Evolutionary conservation across 2,797 vertebrate species (phyloP), one percentile per base, ranked within the genome.

Genomic region (Acrossocheilus wenchowensis): DNA sequence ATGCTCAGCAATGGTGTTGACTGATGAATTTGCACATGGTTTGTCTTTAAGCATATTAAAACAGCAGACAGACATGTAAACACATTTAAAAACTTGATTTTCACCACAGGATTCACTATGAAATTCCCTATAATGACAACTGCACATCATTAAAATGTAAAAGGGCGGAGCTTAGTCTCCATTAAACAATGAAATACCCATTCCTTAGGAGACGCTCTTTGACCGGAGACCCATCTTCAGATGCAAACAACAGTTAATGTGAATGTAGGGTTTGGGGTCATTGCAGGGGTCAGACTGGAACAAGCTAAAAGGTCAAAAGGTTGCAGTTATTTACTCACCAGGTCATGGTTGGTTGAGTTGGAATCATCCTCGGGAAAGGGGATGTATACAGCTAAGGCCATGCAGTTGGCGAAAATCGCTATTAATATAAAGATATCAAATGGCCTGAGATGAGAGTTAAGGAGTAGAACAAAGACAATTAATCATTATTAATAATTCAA

Each of bases 401-500:
- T 98, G 95, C 98, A 99, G 97, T 99, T 99, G 97, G 98, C 98
- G 98, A 99, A 99, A 97, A 99, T 99, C 95, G 98, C 97, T 95
- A 99, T 95, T 95, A 99, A 96, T 98, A 99, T 99, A 99, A 99
- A 99, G 96, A 98, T 97, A 97, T 99, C 98, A 97, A 99, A 99
- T 96, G 98, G 98, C 97, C 98, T 99, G 96, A 89, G 93, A 90
- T 90, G 64, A 68, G 11, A 26, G 89, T 91, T 88, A 91, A 89
- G 88, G 86, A 89, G 5, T 8, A 43, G 41, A 78, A 43, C 43
- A 50, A 36, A 68, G 6, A 68, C 14, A 34, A 43, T 39, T 1
- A 7, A 66, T 15, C 4, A 48, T 71, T 82, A 26, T 5, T 5
- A 64, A 48, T 57, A 50, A 79, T 52, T 60, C 78, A 30, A 66